phyloP scores from a whole-genome alignment of 2,888 invertebrate species.

The Orthosia gothica region DNA sequence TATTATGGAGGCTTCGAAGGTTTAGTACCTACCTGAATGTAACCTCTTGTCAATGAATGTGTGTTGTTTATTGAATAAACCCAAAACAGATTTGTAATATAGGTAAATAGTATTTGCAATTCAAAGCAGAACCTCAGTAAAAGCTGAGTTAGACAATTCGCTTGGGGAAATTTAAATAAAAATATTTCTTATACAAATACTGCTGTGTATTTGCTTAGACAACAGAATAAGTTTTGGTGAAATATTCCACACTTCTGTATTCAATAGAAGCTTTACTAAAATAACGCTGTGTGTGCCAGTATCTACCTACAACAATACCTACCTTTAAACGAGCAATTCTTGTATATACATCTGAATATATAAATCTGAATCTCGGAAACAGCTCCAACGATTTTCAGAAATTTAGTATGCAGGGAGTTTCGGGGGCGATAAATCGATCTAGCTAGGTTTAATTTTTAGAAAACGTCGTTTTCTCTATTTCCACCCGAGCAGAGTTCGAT shows the following conservation, averaged over 20 bases:
- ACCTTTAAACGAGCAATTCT: too few species aligned
- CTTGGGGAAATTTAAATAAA: conserved; percentile 24
- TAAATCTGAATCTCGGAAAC: too few species aligned
- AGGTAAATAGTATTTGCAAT: conserved; percentile 26
- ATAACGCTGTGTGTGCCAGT: background rate
- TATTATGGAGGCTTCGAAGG: conserved; percentile 23
- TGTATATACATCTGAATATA: too few species aligned
- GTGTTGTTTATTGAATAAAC: conserved; percentile 38
- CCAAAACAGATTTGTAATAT: conserved; percentile 32
- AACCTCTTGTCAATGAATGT: conserved; percentile 54
- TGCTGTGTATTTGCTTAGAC: background rate
- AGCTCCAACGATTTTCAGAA: too few species aligned
- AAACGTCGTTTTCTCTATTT: too few species aligned
- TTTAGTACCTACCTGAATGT: conserved; percentile 24
- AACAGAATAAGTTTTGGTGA: conserved; percentile 5
- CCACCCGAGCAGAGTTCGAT: too few species aligned
- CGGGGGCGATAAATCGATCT: too few species aligned
- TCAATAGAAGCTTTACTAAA: background rate
- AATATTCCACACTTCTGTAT: conserved; percentile 10
- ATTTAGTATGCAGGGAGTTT: too few species aligned
- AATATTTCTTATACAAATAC: conserved; percentile 17
- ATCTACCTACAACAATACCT: too few species aligned
- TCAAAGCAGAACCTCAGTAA: conserved; percentile 16
- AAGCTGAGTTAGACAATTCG: conserved; percentile 2
- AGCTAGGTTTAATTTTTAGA: too few species aligned